Base-by-base conservation (phyloP, 2,888 invertebrate genomes). In the Parapristionchus giblindavisi region DNA sequence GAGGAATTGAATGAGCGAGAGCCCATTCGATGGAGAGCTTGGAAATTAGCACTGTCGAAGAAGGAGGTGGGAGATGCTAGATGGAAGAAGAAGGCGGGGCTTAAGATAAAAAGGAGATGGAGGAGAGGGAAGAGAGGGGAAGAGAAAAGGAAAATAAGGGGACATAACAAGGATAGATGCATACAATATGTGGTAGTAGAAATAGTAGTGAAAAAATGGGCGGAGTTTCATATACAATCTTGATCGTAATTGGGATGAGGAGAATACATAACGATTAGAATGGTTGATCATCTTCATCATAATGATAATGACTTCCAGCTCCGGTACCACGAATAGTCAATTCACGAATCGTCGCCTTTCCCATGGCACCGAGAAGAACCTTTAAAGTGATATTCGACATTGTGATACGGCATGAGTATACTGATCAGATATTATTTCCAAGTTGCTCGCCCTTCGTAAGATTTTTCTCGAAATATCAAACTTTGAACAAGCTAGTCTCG, bases 361-460 rank as follows among this genome's bases (percentile, higher is more conserved):
- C 84, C 85, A 85, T 85, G 11, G 85, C 85, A 14, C 85, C 85
- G 29, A 85, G 81, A 21, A 85, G 77, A 4, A 85, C 85, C 76
- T 83, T 78, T 34, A 54, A n/a, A n/a, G n/a, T n/a, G n/a, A n/a
- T n/a, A n/a, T n/a, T n/a, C n/a, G n/a, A n/a, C n/a, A n/a, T n/a
- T n/a, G n/a, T 24, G 32, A 58, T 58, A 29, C 27, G 29, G 27
- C 17, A 29, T 58, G 11, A 58, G 29, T 11, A 17, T 36, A 29
- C 76, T 21, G 78, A 76, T 27, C 60, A 43, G 32, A 52, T 21
- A n/a, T n/a, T n/a, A n/a, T n/a, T n/a, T n/a, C n/a, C 17, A 71
- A 68, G 38, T 74, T 75, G 74, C 24, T n/a, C 56, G n/a, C 56
- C 6, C 24, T 54, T 54, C 56, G 8, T n/a, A 8, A n/a, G n/a